phyloP scores from a whole-genome alignment of 2,888 invertebrate species.

The Zootermopsis nevadensis region DNA sequence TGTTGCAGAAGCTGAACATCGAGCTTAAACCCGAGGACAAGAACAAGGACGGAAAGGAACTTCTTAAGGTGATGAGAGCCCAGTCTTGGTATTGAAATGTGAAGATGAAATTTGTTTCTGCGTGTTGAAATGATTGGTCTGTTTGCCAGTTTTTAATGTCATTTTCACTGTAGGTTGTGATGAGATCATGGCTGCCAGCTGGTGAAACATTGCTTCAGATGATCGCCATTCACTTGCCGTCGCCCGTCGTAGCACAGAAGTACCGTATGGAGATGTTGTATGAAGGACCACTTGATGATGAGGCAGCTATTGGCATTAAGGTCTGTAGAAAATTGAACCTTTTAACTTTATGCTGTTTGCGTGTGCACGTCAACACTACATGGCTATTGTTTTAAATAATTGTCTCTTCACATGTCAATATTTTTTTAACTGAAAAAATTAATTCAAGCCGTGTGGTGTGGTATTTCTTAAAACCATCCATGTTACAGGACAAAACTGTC shows the following conservation, averaged over 20 bases:
- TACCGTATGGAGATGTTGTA: slow-evolving; percentile 99
- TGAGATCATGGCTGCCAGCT: slow-evolving; percentile 99
- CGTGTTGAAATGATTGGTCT: neutral
- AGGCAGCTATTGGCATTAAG: slow-evolving; percentile 91
- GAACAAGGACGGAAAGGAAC: slow-evolving; percentile 95
- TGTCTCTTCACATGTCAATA: too few relatives aligned
- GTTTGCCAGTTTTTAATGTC: neutral
- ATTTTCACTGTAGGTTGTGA: slow-evolving; percentile 76
- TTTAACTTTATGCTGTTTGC: neutral
- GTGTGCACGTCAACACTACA: too few relatives aligned
- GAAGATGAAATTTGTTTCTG: neutral
- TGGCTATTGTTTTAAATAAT: too few relatives aligned
- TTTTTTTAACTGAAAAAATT: too few relatives aligned
- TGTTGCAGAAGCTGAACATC: slow-evolving; percentile 92
- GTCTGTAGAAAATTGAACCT: slow-evolving; percentile 59
- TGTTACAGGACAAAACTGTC: too few relatives aligned
- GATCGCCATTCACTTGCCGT: slow-evolving; percentile 99
- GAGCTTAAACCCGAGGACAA: slow-evolving; percentile 93
- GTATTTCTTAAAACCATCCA: too few relatives aligned
- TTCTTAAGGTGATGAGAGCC: slow-evolving; percentile 79
- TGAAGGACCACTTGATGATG: slow-evolving; percentile 97
- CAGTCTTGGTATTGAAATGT: neutral
- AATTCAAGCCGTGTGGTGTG: too few relatives aligned
- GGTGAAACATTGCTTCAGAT: slow-evolving; percentile 99
- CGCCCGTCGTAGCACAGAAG: slow-evolving; percentile 98